Base-by-base conservation (phyloP, 2,797 vertebrate genomes). In the Poecile montanus region DNA sequence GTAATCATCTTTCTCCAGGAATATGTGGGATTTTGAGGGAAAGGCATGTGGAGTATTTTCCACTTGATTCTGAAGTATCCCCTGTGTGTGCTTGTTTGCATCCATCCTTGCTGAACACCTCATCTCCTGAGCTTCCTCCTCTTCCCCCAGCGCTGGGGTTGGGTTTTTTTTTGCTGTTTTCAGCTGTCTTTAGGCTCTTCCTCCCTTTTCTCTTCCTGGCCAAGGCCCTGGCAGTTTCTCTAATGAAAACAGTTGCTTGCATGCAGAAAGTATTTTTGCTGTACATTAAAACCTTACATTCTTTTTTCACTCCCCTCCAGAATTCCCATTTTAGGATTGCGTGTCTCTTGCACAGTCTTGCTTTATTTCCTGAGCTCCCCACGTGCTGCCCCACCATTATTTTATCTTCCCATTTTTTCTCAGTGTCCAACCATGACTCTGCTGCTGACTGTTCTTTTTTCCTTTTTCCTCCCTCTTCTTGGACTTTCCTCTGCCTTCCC, bases 21-120 rank as follows among this genome's bases (percentile, higher is more conserved):
- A 81, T 90, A 90, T 44, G 40, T 77, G 70, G 80, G 71, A 71
- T 92, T 96, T 73, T 9, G 68, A 54, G 40, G 79, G 78, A 86
- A 92, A 91, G 71, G 81, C 85, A 82, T 56, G 58, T 68, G 23
- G 54, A 85, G 27, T 30, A 94, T 88, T 95, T 96, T 77, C 62
- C 54, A 32, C 67, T 73, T 51, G 79, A 79, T 42, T 75, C 88
- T 73, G 34, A 85, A 95, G 32, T 18, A 36, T 79, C 32, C 67
- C 71, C 44, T 57, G 42, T 56, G 63, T 53, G 66, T 58, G 50
- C 53, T 45, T 54, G 82, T 86, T 95, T 86, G 56, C 29, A 61
- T 81, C 66, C 30, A 84, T 91, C 84, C 72, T 83, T 72, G 74
- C 67, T 74, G n/a, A 94, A 89, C 36, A 58, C 36, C 75, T 95